Percentiles rank a stretch among this genome's conserved stretches.
phyloP scores from a whole-genome alignment of 2,113 vertebrate species.

The Cynoglossus semilaevis region DNA sequence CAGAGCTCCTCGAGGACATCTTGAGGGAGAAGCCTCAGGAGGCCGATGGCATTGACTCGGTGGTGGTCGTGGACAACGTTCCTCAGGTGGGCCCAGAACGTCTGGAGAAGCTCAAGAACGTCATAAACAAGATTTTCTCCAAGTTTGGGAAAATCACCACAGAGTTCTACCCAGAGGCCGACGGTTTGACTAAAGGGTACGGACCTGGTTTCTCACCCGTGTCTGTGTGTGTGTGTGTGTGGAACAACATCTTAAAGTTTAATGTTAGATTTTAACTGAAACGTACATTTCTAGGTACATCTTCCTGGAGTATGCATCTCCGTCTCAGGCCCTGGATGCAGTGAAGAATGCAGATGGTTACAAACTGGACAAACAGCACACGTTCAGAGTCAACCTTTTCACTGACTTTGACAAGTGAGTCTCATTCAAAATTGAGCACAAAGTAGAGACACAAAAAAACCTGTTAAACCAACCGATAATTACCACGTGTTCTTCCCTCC shows the following conservation, averaged over 20 bases:
- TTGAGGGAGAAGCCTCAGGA: slow-evolving; percentile 89
- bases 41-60: slow-evolving; percentile 94
- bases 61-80: slow-evolving; percentile 94
- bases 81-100: slow-evolving; percentile 95
- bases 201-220: neutral
- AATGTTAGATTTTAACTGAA: too few relatives aligned
- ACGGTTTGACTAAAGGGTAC: slow-evolving; percentile 94
- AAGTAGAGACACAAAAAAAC: neutral
- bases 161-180: slow-evolving; percentile 92
- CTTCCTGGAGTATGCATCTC: slow-evolving; percentile 93
- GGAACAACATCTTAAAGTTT: too few relatives aligned
- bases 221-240: neutral
- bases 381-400: slow-evolving; percentile 96
- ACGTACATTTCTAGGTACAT: slow-evolving; percentile 80
- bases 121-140: slow-evolving; percentile 98
- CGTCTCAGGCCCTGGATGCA: slow-evolving; percentile 88
- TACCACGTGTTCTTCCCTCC: neutral
- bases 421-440: neutral
- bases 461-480: neutral
- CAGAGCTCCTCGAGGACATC: slow-evolving; percentile 85
- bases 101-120: slow-evolving; percentile 94
- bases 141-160: slow-evolving; percentile 97
- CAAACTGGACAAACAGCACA: slow-evolving; percentile 97
- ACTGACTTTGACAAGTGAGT: slow-evolving; percentile 98
- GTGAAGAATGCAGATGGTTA: slow-evolving; percentile 97